Evolutionary conservation across 2,888 invertebrate genomes (phyloP).

Genomic region (Fabriciana adippe): DNA sequence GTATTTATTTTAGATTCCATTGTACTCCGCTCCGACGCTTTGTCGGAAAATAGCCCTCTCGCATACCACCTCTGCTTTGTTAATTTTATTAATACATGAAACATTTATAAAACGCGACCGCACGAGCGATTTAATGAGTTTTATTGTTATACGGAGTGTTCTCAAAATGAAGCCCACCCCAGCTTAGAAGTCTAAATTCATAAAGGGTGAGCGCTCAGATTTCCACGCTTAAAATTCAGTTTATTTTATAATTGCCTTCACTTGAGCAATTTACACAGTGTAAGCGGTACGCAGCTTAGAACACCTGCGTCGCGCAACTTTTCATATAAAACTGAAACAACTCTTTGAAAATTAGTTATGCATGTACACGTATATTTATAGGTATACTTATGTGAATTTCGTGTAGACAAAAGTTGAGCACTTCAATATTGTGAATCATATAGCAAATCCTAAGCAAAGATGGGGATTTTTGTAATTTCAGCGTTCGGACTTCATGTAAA

Average conservation of each 20-base stretch:
- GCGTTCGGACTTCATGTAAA: conserved; percentile 64
- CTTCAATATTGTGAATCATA: conserved; percentile 21
- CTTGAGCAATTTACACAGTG: conserved; percentile 48
- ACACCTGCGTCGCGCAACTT: conserved; percentile 64
- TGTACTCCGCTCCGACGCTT: conserved; percentile 74
- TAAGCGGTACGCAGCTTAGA: conserved; percentile 49
- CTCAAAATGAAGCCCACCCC: conserved; percentile 64
- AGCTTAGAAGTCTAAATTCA: conserved; percentile 64
- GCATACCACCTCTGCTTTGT: conserved; percentile 70
- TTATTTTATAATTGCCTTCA: conserved; percentile 64
- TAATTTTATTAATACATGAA: conserved; percentile 82
- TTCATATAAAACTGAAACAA: conserved; percentile 55
- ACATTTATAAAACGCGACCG: conserved; percentile 80
- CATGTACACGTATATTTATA: conserved; percentile 2
- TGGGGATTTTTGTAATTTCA: conserved; percentile 56
- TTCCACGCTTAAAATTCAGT: conserved; percentile 65
- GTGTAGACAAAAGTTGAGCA: conserved; percentile 12
- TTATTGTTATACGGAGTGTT: conserved; percentile 77
- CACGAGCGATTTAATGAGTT: conserved; percentile 78
- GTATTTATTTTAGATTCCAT: conserved; percentile 81
- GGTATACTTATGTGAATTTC: neutral
- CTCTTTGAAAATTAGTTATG: conserved; percentile 40
- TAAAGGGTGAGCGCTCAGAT: conserved; percentile 53
- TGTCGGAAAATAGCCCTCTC: conserved; percentile 76
- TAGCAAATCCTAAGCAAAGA: conserved; percentile 21